Evolutionary conservation across 2,113 vertebrate species (phyloP).

Genomic region (Plotosus lineatus): DNA sequence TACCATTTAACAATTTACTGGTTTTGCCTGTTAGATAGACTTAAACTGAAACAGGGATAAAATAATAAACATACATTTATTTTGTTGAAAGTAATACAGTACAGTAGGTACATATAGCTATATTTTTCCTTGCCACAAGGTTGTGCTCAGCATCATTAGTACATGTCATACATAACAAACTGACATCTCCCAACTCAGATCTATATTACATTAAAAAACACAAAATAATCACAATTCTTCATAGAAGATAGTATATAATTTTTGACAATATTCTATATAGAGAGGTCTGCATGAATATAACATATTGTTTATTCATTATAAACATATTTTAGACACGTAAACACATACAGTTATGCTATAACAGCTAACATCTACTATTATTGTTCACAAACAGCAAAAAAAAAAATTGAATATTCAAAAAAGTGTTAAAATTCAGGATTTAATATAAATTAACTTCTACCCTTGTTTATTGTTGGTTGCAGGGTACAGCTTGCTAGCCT

Average conservation of each 20-base stretch:
- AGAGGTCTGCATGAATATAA: not conserved
- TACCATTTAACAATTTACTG: too few relatives aligned
- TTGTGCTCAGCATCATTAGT: not conserved
- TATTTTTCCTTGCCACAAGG: not conserved
- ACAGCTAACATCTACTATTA: not conserved
- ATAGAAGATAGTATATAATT: not conserved
- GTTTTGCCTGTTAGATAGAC: not conserved
- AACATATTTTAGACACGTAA: not conserved
- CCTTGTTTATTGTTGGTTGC: not conserved
- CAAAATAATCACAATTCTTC: not conserved
- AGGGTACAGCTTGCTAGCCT: constrained; percentile 39
- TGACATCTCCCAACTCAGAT: not conserved
- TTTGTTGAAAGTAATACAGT: not conserved
- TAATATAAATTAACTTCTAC: not conserved
- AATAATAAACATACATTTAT: not conserved
- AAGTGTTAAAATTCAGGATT: not conserved
- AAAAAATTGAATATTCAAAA: not conserved
- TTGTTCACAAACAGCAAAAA: not conserved
- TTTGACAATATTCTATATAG: not conserved
- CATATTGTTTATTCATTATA: not conserved
- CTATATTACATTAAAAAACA: not conserved
- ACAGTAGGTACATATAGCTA: too few relatives aligned
- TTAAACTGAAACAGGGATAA: not conserved
- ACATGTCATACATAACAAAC: not conserved
- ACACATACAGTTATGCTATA: not conserved